Evolutionary conservation across 2,113 vertebrate genomes (phyloP).

Genomic region (Sorex fumeus): DNA sequence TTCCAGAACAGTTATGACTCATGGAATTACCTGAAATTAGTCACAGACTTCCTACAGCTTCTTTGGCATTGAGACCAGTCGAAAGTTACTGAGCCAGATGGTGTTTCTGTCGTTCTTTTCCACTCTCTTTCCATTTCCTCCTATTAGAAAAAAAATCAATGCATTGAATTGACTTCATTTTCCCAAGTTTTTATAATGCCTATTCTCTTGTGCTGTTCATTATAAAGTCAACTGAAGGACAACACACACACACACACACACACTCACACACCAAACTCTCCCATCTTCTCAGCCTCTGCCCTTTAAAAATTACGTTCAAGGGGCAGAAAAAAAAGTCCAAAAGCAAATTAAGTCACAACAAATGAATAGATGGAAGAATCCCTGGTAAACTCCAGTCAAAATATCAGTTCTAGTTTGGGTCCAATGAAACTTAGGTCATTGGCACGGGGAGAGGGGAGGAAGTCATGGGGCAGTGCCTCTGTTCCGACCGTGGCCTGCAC

Average conservation of each 20-base stretch:
- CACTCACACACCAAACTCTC: too few relatives aligned
- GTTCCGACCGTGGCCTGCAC: not conserved
- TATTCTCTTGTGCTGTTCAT: slow-evolving; percentile 12
- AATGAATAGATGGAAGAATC: not conserved
- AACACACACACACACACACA: too few relatives aligned
- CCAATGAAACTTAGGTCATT: not conserved
- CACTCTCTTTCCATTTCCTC: not conserved
- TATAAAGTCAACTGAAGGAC: not conserved
- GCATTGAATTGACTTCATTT: not conserved
- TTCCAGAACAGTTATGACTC: slow-evolving; percentile 9
- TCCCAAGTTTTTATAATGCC: not conserved
- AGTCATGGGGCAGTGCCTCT: fast-evolving
- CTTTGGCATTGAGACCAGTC: not conserved
- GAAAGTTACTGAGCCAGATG: not conserved
- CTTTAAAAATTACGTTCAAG: not conserved
- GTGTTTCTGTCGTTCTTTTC: not conserved
- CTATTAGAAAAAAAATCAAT: not conserved
- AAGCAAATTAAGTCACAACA: not conserved
- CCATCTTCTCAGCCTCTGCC: not conserved
- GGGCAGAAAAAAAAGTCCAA: not conserved
- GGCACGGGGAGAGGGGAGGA: not conserved
- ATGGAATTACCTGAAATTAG: not conserved
- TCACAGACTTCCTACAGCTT: not conserved
- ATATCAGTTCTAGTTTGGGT: not conserved
- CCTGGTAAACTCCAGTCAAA: not conserved